Conservation (phyloP, 2,888 invertebrate species). For the Eudemis profundana region DNA sequence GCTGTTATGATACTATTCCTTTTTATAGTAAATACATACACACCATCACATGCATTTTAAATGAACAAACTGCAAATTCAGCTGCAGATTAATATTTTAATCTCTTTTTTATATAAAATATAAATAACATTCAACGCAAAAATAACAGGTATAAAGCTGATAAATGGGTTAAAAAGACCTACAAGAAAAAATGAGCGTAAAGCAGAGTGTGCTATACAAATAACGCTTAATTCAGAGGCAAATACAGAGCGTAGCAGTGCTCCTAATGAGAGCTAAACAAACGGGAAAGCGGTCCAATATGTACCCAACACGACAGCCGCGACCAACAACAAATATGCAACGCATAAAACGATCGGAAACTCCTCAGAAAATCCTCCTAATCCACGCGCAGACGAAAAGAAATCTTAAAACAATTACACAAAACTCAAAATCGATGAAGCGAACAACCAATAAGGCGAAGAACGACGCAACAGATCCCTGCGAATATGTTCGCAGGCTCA, state of each 20-base stretch:
- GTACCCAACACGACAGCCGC: conserved; percentile 60
- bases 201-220: conserved; percentile 7
- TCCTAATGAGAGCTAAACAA: conserved; percentile 62
- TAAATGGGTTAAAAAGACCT: background rate
- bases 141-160: no score
- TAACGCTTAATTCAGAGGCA: conserved; percentile 42
- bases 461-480: conserved; percentile 81
- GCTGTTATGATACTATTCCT: no score
- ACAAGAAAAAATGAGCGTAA: background rate
- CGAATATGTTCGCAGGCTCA: conserved; percentile 84
- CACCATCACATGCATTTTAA: no score
- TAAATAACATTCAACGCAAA: no score
- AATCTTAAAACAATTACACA: conserved; percentile 71
- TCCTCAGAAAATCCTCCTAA: conserved; percentile 62
- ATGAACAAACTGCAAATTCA: no score
- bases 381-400: conserved; percentile 63
- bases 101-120: background rate
- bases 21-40: no score
- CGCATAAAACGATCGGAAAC: conserved; percentile 72
- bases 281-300: conserved; percentile 66
- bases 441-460: conserved; percentile 74
- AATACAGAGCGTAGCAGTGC: conserved; percentile 45
- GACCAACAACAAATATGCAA: conserved; percentile 70
- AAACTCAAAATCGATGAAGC: conserved; percentile 67
- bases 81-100: no score